Evolutionary conservation across 2,113 vertebrate genomes (phyloP), one percentile per base, ranked within the genome.

Genomic region (Myiozetetes cayanensis): DNA sequence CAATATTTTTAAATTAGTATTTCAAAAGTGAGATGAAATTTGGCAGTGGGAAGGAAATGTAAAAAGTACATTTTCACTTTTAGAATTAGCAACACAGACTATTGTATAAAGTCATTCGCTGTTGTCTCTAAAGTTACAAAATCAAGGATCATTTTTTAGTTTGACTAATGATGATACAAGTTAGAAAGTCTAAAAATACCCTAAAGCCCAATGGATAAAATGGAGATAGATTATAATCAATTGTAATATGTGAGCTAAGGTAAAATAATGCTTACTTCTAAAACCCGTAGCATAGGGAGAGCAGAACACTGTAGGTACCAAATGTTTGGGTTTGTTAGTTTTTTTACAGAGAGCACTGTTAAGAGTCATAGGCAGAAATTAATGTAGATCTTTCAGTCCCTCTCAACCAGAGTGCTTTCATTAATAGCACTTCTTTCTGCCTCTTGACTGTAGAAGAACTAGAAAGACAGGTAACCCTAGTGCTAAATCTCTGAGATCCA

Each of bases 91-190:
- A 56, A 52, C 53, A 75, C n/a, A 76, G 58, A 73, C 28, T n/a
- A 15, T 39, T 93, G 25, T 50, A 10, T 76, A 41, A 90, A 88
- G 31, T 89, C 24, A 37, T 86, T 52, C 28, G 74, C 23, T 93
- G 9, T 72, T 89, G 63, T 21, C 78, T 77, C 68, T 74, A 47
- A 22, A 55, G 23, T 77, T 92, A 81, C 5, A 39, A 83, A 84
- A 80, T 71, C 30, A 35, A 80, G 47, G 59, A 59, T 83, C 3
- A 8, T 86, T 71, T 90, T 94, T 90, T 75, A 47, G 19, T 95
- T 94, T 84, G 17, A 46, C 27, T 87, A 74, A 47, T 78, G 35
- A 56, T 62, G 31, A 63, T 55, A 80, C 4, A 43, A 59, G 30
- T 62, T 56, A 39, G 50, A 71, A 90, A 84, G 22, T 65, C 44